A percentile compares a stretch with the other conserved stretches of the same genome.
phyloP scores from a whole-genome alignment of 2,888 invertebrate genomes.

The Hypomecis punctinalis region DNA sequence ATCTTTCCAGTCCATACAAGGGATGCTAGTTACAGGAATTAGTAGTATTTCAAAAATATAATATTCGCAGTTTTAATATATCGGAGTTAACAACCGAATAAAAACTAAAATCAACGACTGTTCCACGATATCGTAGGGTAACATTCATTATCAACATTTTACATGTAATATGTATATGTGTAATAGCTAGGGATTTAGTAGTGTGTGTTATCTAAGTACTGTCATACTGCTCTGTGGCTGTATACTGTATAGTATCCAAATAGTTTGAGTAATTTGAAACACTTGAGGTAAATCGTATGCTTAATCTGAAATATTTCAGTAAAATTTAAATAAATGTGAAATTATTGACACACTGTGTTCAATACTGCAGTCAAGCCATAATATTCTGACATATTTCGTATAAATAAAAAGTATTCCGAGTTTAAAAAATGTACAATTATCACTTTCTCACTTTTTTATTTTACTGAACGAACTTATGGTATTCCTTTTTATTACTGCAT shows the following conservation, averaged over 20 bases:
- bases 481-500: too few species aligned
- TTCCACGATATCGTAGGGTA: conserved; percentile 60
- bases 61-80: too few species aligned
- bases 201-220: conserved; percentile 38
- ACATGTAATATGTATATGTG: conserved; percentile 52
- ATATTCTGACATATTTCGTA: too few species aligned
- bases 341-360: background rate
- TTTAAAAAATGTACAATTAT: too few species aligned
- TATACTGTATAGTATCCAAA: background rate
- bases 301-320: background rate
- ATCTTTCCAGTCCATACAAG: too few species aligned
- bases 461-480: too few species aligned
- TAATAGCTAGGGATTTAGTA: conserved; percentile 53
- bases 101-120: conserved; percentile 53
- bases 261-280: background rate
- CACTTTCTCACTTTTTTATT: too few species aligned
- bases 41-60: background rate
- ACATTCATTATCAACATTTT: conserved; percentile 51
- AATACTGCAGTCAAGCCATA: too few species aligned
- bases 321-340: background rate
- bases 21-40: background rate
- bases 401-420: too few species aligned
- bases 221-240: conserved; percentile 34
- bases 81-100: background rate
- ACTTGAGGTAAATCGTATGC: conserved; percentile 13